A percentile compares a stretch with the other conserved stretches of the same genome.
Conservation (phyloP, 1,140 invertebrate species). For the Gryllus bimaculatus region DNA sequence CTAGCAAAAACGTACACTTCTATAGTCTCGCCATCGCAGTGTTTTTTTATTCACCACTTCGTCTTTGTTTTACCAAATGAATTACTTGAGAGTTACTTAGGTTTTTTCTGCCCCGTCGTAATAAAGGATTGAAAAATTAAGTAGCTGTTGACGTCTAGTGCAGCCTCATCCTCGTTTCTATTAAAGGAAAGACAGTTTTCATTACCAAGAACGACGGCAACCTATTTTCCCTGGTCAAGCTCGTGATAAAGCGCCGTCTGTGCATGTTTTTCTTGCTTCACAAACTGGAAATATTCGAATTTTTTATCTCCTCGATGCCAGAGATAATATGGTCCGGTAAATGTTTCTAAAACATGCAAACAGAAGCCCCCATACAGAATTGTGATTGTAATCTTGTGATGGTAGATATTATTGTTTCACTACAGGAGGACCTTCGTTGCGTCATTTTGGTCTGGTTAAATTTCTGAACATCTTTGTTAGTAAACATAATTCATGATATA, state of each 20-base stretch:
- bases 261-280: neutral
- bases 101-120: neutral
- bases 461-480: too few relatives aligned
- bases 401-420: too few relatives aligned
- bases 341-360: neutral
- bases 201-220: neutral
- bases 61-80: neutral
- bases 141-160: neutral
- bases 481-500: too few relatives aligned
- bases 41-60: neutral
- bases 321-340: neutral
- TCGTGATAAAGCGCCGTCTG: neutral
- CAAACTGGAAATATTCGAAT: neutral
- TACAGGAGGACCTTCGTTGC: too few relatives aligned
- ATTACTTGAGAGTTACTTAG: neutral
- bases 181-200: neutral
- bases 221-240: neutral
- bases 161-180: neutral
- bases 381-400: too few relatives aligned
- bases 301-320: too few relatives aligned
- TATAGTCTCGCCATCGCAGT: too few relatives aligned
- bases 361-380: too few relatives aligned
- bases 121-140: constrained; percentile 2
- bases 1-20: too few relatives aligned
- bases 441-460: too few relatives aligned